phyloP scores from a whole-genome alignment of 1,140 invertebrate species.

The Hermetia illucens region DNA sequence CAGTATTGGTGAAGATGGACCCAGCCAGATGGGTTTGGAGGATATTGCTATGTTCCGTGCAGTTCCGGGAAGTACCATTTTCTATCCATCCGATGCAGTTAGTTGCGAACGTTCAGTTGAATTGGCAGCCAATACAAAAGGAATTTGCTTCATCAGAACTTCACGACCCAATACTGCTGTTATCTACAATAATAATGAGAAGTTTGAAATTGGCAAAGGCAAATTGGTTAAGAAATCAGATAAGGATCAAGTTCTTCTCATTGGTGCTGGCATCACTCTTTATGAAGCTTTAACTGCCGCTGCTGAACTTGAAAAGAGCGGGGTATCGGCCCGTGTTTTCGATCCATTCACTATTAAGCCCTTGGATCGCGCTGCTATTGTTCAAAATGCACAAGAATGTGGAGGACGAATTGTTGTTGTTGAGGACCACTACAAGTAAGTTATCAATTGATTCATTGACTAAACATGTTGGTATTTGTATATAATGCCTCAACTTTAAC shows the following conservation, averaged over 20 bases:
- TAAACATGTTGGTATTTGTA: background rate
- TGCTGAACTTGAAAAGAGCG: constrained; percentile 50
- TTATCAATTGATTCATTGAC: constrained; percentile 5
- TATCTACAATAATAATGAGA: constrained; percentile 77
- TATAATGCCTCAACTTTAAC: constrained; percentile 2
- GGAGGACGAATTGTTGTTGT: constrained; percentile 80
- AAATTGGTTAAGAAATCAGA: constrained; percentile 60
- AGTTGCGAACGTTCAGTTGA: constrained; percentile 86
- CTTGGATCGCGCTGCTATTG: constrained; percentile 65
- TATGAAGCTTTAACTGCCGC: constrained; percentile 82
- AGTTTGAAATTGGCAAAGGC: constrained; percentile 66
- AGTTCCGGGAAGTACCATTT: constrained; percentile 84
- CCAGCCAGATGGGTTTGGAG: constrained; percentile 99
- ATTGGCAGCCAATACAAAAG: constrained; percentile 88
- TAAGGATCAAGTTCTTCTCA: constrained; percentile 69
- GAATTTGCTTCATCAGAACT: constrained; percentile 92
- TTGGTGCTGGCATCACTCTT: constrained; percentile 87
- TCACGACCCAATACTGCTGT: constrained; percentile 81
- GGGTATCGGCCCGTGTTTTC: constrained; percentile 63
- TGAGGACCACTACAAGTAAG: constrained; percentile 92
- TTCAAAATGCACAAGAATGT: constrained; percentile 61
- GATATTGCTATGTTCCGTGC: constrained; percentile 92
- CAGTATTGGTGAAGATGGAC: constrained; percentile 93
- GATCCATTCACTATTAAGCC: constrained; percentile 97
- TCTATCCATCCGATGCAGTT: constrained; percentile 96